Evolutionary conservation across 2,888 invertebrate species (phyloP), one percentile per base, ranked within the genome.

Genomic region (Embidobia sp.): DNA sequence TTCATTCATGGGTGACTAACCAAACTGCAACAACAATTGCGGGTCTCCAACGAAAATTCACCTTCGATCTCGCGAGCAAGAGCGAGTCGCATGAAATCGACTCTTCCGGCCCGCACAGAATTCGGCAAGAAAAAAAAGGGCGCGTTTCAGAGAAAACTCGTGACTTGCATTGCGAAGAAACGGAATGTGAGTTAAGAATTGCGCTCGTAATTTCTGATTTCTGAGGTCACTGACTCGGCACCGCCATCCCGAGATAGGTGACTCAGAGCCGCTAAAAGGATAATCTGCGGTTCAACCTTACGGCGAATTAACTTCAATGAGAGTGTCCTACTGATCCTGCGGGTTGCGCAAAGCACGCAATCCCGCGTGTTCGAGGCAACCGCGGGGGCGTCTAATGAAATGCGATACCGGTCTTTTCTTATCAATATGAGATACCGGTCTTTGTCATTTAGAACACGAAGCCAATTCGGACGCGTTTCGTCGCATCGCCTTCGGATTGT

Each of bases 261-360:
- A 77, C 70, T 70, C 76, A 77, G 6, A 31, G 13, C 15, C 37
- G 59, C 70, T 77, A 77, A 77, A 77, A 77, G 64, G 59, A 77
- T 69, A 78, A 74, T 78, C 64, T 67, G 69, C 70, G 27, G 18
- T 59, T 74, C 51, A 70, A 57, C 57, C 73, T 78, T 74, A 78
- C 55, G 35, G 40, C 27, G 7, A 78, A 78, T 73, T 78, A 40
- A 55, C 59, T 16, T 59, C 57, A 78, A 78, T 73, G 63, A 74
- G 49, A 51, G 63, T 69, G 64, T 73, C 67, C 73, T 67, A 70
- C 76, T 64, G 76, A 76, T 76, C 76, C 76, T 70, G 70, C 51
- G 48, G 27, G 19, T 76, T 64, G 59, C 64, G 44, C 7, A 22
- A 59, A 76, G 59, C 70, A 70, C 59, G 70, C 76, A 46, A 69